Percentiles rank a stretch among this genome's conserved stretches.
Conservation (phyloP, 2,888 invertebrate genomes). For the Tortrix viridana region DNA sequence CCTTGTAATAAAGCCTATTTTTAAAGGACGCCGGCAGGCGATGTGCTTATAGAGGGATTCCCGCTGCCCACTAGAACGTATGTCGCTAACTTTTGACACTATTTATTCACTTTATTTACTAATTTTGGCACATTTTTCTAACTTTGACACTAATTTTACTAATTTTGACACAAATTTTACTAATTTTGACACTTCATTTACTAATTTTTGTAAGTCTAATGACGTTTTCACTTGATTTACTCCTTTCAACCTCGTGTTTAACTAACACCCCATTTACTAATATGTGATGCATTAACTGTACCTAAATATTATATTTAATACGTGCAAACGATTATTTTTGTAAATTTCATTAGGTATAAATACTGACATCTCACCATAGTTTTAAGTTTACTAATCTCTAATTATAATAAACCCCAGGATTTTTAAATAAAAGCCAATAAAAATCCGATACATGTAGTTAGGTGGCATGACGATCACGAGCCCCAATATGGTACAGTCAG, state of each 20-base stretch:
- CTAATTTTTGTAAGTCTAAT: too few species aligned
- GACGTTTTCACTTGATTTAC: neutral
- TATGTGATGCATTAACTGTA: neutral
- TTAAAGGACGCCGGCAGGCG: conserved; percentile 78
- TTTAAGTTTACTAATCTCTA: too few species aligned
- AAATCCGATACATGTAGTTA: too few species aligned
- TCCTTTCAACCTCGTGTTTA: too few species aligned
- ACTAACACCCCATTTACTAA: neutral
- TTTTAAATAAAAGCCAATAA: too few species aligned
- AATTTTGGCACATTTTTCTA: conserved; percentile 1
- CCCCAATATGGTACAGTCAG: too few species aligned
- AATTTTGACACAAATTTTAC: neutral
- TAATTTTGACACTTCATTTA: neutral
- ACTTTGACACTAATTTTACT: conserved; percentile 3
- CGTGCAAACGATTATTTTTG: too few species aligned
- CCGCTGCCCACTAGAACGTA: conserved; percentile 69
- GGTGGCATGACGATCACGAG: too few species aligned
- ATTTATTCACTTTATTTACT: conserved; percentile 1
- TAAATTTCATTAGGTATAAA: too few species aligned
- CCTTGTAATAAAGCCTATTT: conserved; percentile 55
- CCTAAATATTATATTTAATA: too few species aligned
- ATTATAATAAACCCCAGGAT: too few species aligned
- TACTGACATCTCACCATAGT: too few species aligned
- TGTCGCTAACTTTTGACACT: conserved; percentile 51
- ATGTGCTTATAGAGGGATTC: conserved; percentile 77